These are phyloP conservation scores for Radopholus similis DNA, from an alignment of 1,140 invertebrate species.

Conservation along the genomic window DNA sequence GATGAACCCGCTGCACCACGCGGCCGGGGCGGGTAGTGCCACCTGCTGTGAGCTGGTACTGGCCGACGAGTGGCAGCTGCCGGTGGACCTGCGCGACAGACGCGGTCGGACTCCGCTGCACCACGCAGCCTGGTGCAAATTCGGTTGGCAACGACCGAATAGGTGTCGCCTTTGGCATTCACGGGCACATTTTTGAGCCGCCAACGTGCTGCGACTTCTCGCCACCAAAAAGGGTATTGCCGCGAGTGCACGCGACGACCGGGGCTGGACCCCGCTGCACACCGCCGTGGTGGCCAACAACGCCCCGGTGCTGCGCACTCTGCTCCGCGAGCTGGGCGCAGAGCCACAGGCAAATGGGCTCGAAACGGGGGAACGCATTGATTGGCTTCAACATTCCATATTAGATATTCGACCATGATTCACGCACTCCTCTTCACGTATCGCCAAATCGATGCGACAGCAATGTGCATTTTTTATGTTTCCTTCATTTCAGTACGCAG, in stretches of 20 bases:
- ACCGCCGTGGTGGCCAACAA: conserved; percentile 36
- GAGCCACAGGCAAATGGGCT: background rate
- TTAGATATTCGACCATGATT: conserved; percentile 37
- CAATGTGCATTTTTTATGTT: background rate
- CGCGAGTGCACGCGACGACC: conserved; percentile 27
- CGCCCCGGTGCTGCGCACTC: conserved; percentile 14
- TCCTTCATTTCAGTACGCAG: conserved; percentile 19
- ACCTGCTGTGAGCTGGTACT: conserved; percentile 26
- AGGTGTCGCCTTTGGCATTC: background rate
- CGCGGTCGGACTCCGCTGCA: conserved; percentile 40
- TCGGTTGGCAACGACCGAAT: conserved; percentile 4
- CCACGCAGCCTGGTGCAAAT: conserved; percentile 23
- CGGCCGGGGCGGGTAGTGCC: conserved; percentile 32
- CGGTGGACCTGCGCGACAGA: conserved; percentile 30
- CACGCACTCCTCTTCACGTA: conserved; percentile 36
- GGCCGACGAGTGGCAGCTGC: conserved; percentile 24
- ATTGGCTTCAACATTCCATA: background rate
- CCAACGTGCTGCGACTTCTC: conserved; percentile 25
- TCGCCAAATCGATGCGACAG: background rate
- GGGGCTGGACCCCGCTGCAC: conserved; percentile 39
- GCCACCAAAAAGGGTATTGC: conserved; percentile 34
- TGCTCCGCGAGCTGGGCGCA: conserved; percentile 20
- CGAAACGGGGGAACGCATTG: background rate
- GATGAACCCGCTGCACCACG: conserved; percentile 39
- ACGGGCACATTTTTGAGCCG: conserved; percentile 30